Evolutionary conservation across 2,888 invertebrate genomes (phyloP), one percentile per base, ranked within the genome.

Genomic region (Anthrax anthrax): DNA sequence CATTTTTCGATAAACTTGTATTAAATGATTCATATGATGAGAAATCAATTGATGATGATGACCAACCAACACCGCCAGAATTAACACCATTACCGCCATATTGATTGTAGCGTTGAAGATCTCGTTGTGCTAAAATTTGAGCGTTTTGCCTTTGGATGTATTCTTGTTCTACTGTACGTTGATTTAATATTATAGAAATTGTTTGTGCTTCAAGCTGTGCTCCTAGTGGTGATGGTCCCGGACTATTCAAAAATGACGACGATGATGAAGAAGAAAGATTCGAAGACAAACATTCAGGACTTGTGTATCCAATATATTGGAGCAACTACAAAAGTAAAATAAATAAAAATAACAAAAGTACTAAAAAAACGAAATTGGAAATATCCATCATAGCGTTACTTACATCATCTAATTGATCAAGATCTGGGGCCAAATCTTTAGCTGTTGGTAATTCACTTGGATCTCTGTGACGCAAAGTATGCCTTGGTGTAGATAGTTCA

Each of bases 371-470:
- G n/a, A n/a, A n/a, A n/a, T 18, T n/a, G 27, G 18, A 47, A 38
- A 43, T 40, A 18, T 41, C 18, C 49, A 40, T 18, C 10, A 18
- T 43, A 19, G n/a, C 13, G 10, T 19, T 46, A 69, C 78, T 72
- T 73, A 91, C 90, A 71, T 92, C 91, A 67, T 92, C 89, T 47
- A 95, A 68, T 65, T 92, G 94, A 70, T 95, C 94, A 69, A 89
- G 77, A 63, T 89, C 88, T 0, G 86, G 82, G 1, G 87, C 85
- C 36, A 84, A 79, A 60, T 87, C 86, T 50, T 81, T 80, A 52
- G 80, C 80, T 50, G 84, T 79, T 0, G 94, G 94, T 50, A 94
- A 69, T 48, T 86, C 71, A 50, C 83, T 78, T 0, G 84, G 78
- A 2, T 83, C 81, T 3, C 84, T 72, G 63, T 81, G 81, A 23